Base-by-base conservation (phyloP, 2,888 invertebrate species). In the Eubasilissa splendida region DNA sequence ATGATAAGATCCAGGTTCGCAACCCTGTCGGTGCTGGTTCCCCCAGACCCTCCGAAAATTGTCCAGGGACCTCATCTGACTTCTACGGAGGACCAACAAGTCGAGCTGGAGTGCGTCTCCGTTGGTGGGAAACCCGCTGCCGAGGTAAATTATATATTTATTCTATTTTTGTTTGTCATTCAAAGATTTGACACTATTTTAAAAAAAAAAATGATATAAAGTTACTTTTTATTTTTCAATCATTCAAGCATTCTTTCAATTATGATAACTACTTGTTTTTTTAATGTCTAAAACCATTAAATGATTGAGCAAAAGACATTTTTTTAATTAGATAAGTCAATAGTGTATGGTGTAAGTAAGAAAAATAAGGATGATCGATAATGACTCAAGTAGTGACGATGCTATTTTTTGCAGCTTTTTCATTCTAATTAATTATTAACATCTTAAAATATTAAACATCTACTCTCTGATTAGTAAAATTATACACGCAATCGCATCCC, bases 91-190 rank as follows among this genome's bases (percentile, higher is more conserved):
- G 97, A 97, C 89, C 92, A 95, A 85, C 95, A 96, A 87, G 95
- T 97, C 85, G 96, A 96, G 88, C 92, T 99, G 87, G 97, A 97
- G 86, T 98, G 99, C 89, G 93, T 95, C 76, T 97, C 97, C 80
- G 91, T 94, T 80, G 97, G 96, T 74, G 98, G 98, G 77, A 98
- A 98, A 88, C 99, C 99, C 22, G 96, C 97, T 0, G 97, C 98
- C 54, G 96, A 97, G 93, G 96, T 96, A 89, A 76, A 12, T 31
- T 54, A 2, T 60, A 9, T 22, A 3, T 5, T 42, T 42, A 42
- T 42, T 42, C 2, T 12, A 33, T 59, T 2, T 59, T 59, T 58
- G 14, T 60, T 7, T 14, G 14, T 9, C 3, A 14, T 22, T 60
- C 22, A 7, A 8, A 14, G 2, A 3, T 4, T 60, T 60, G 22